Base-by-base conservation (phyloP, 2,797 vertebrate genomes). In the Lagodon rhomboides region DNA sequence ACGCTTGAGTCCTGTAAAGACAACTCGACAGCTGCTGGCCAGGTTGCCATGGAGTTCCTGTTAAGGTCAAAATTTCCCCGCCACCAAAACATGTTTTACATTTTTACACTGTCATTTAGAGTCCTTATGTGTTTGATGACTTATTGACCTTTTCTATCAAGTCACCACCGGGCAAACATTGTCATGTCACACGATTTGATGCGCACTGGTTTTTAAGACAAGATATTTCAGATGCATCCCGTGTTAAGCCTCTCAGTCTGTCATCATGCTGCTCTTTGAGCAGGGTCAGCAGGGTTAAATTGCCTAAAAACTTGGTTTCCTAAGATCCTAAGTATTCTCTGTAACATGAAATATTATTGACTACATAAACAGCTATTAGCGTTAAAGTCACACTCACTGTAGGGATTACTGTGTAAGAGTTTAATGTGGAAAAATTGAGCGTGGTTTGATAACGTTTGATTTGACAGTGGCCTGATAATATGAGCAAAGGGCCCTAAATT, bases 11-110 rank as follows among this genome's bases (percentile, higher is more conserved):
- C 13, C 43, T 46, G 54, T 73, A 43, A 67, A 61, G 16, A 55
- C 27, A 30, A 25, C 38, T 56, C 12, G 18, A 34, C 47, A 78
- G 41, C 73, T 50, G 23, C 65, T 58, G 34, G 68, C 30, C 55
- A 38, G 38, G 22, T 63, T 67, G 65, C 54, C 62, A 46, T 67
- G 20, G 30, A 50, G 50, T 70, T 74, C 47, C 13, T 49, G 23
- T 55, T n/a, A 9, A 3, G 11, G 25, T 30, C 18, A n/a, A 51
- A n/a, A 53, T 51, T 23, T 50, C 47, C 13, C n/a, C 10, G 47
- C 47, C n/a, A 10, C 18, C 18, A 50, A 50, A 47, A 47, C 46
- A 47, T 44, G 15, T 44, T 13, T 44, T 44, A 3, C 38, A 38
- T 38, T 38, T 38, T 11, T 38, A 11, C 2, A 11, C 38, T 38